Evolutionary conservation across 2,888 invertebrate species (phyloP), one percentile per base, ranked within the genome.

Genomic region (Ptilodon capucinus): DNA sequence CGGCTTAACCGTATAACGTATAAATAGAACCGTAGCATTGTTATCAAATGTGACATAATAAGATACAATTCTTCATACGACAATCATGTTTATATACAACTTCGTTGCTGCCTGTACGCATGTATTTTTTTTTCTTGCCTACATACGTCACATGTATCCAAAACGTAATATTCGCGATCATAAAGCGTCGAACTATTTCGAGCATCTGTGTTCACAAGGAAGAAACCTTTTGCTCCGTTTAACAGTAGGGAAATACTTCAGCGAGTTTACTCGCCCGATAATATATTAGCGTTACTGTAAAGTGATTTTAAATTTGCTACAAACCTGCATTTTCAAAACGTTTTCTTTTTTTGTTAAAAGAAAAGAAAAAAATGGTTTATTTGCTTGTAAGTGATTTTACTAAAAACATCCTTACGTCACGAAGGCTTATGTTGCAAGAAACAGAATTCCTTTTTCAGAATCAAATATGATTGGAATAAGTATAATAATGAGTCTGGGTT

Each of bases 121-220:
- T 57, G 48, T 46, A 17, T 32, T 56, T 48, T 47, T 55, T 57
- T 63, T 67, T 57, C 46, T 40, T 32, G 30, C 43, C 47, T 51
- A 6, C 46, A 55, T 51, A 58, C 61, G 56, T 68, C 62, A 64
- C 13, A 25, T 64, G 67, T 71, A 70, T 68, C 70, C 65, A 44
- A 68, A 77, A 74, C 55, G 67, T 74, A 76, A 77, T 76, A 76
- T 74, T 76, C 68, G 62, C 68, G 70, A 70, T 77, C 74, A 75
- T 76, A 77, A 79, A 77, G 40, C 64, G 67, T 60, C 60, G 64
- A 75, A 74, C 79, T 75, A 79, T 79, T 77, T 68, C 53, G 64
- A 68, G 51, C 77, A 79, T 74, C 76, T 79, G 77, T 65, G 77
- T 53, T 61, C 64, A 48, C 46, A 51, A 57, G 55, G 71, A 76